Evolutionary conservation across 2,888 invertebrate genomes (phyloP), one percentile per base, ranked within the genome.

Genomic region (Lydus trimaculatus): DNA sequence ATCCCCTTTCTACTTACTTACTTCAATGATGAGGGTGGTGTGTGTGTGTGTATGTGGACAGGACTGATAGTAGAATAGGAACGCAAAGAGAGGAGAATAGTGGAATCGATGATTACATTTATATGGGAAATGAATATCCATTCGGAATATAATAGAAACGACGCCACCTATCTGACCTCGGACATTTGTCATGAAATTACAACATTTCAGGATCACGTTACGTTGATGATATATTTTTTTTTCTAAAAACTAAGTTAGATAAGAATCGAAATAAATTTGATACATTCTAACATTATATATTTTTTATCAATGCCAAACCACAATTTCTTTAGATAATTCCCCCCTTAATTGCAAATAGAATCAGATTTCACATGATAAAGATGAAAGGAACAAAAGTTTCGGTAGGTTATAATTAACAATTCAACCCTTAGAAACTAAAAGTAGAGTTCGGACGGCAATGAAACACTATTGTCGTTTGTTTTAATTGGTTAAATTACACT

Each of bases 111-210:
- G 76, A 78, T 77, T 76, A 72, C 77, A 74, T 77, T 76, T 73
- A 76, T 77, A 75, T 77, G 77, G 77, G 76, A 73, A 79, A 81
- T 80, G 80, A 80, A 81, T 81, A 81, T 80, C 81, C 80, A 80
- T 80, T 78, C 78, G 76, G 72, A 76, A 73, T 13, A 79, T 76
- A 79, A 78, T 77, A 72, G 77, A 72, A 74, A 73, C 71, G 72
- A 67, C 74, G 78, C 78, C 77, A 79, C 77, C 75, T 74, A 72
- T 73, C 74, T 76, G 78, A 78, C 79, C 79, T 76, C 70, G 58
- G 67, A 71, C 76, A 76, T 77, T 78, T 77, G 75, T 76, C 74
- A 75, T 75, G 63, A 74, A 78, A 78, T 68, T 68, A 65, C 64
- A 63, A 48, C 64, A 36, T 59, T 67, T 68, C 58, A 20, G 67